Evolutionary conservation across 2,113 vertebrate species (phyloP), one percentile per base, ranked within the genome.

Genomic region (Ageneiosus marmoratus): DNA sequence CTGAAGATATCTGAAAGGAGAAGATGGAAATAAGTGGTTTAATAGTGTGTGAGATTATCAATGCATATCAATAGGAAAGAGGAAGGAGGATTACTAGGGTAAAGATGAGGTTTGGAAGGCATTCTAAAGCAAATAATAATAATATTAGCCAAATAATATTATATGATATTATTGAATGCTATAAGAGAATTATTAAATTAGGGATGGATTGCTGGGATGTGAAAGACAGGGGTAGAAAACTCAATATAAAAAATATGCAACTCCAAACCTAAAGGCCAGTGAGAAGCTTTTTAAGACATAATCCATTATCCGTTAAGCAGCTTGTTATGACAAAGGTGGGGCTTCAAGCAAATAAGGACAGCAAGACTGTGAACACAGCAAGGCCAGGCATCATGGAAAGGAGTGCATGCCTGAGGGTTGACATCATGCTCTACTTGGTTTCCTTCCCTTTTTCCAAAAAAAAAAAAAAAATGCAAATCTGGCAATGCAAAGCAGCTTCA

Each of bases 1-100:
- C 92, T 94, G 93, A 95, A 95, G 63, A 86, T 90, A 92, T 96
- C 95, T 95, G 93, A 50, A 92, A 92, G 88, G 44, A 87, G 89
- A 79, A 75, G 46, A 88, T 34, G 51, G 62, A 89, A 87, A 32
- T 29, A 41, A 77, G 70, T 20, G 58, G 27, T 55, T 70, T 44
- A 29, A 53, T 11, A 34, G 32, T 22, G n/a, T 56, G 2, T 32
- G 74, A 77, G 60, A 27, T 22, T 75, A 10, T 58, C 27, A 32
- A 62, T 72, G 83, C 72, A 77, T 83, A 69, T 13, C 83, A 85
- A 63, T 77, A 63, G 32, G 78, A 69, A 67, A 13, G 51, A 58
- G 50, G 37, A 55, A 50, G 41, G 9, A 27, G 32, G 62, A 37
- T 67, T 56, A 29, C 46, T 51, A 53, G 20, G 60, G 63, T 22